Evolutionary conservation across 2,113 vertebrate genomes (phyloP), one percentile per base, ranked within the genome.

Genomic region (Microcebus tavaratra): DNA sequence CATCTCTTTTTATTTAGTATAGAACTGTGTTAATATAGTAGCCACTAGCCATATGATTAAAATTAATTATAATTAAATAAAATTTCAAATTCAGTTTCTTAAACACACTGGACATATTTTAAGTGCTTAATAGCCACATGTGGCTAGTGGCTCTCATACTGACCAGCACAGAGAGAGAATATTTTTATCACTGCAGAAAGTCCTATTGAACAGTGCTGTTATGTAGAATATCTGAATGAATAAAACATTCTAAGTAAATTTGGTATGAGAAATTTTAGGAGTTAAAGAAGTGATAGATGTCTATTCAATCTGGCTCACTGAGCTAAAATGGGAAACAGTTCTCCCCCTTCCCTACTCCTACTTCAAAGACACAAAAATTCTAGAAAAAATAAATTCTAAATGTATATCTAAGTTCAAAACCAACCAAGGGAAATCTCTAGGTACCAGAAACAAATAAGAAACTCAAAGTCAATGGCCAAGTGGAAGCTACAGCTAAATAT

Each of bases 1-100:
- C 31, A 75, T 55, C 25, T 80, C 57, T 39, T 85, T 94, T 90
- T 82, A 92, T 91, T 94, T 92, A 94, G n/a, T 67, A 91, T 8
- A 92, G 34, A 84, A 39, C 48, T 87, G n/a, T 34, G 59, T 25
- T 57, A 84, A 80, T 65, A 73, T 57, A 63, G 17, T n/a, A 90
- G 15, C 50, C 29, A 89, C 27, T 42, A 50, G 27, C n/a, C 85
- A 91, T 63, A 88, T 45, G 13, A 84, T 70, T 76, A 55, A 88
- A 67, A 61, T 78, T 75, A 75, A 31, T 12, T 45, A 45, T 45
- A 36, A 55, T 65, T 63, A 94, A 79, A 31, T 68, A 75, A 84
- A 88, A 84, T 63, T 88, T 80, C 57, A 92, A 94, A 55, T 76
- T 96, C 14, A 89, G 65, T 75, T 84, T 86, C 72, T 79, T 75